These are phyloP conservation scores for Hephaestus fuliginosus DNA, from an alignment of 2,797 vertebrate genomes.

Conservation along the genomic window DNA sequence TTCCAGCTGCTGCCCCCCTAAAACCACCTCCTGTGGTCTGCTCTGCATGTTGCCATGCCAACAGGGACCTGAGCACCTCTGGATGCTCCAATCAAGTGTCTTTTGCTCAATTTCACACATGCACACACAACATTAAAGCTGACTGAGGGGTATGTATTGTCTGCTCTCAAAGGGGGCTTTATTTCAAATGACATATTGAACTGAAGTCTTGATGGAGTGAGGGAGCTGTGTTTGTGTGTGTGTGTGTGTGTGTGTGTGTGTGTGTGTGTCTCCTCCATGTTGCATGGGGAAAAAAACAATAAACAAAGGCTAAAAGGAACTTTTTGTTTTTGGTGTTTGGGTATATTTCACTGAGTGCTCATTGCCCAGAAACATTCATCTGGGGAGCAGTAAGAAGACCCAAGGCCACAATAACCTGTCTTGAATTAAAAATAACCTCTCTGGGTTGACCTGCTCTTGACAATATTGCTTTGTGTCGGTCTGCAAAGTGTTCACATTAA, in stretches of 20 bases:
- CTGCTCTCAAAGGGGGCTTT: not conserved
- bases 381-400: not conserved
- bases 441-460: not conserved
- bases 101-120: conserved; percentile 39
- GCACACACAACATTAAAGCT: conserved; percentile 21
- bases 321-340: not conserved
- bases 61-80: conserved; percentile 65
- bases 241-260: not conserved
- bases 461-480: not conserved
- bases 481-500: not conserved
- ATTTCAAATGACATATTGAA: not conserved
- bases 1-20: not conserved
- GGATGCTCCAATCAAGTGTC: conserved; percentile 56
- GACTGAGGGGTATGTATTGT: not conserved
- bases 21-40: conserved; percentile 48
- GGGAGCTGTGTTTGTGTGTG: too few relatives aligned
- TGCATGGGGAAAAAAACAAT: not conserved
- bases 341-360: not conserved
- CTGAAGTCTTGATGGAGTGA: not conserved
- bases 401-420: not conserved
- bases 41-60: conserved; percentile 77
- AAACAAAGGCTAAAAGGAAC: not conserved
- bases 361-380: not conserved
- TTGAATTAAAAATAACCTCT: not conserved
- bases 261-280: not conserved